Evolutionary conservation across 2,797 vertebrate species (phyloP).

Genomic region (Platyrinchus mystaceus): DNA sequence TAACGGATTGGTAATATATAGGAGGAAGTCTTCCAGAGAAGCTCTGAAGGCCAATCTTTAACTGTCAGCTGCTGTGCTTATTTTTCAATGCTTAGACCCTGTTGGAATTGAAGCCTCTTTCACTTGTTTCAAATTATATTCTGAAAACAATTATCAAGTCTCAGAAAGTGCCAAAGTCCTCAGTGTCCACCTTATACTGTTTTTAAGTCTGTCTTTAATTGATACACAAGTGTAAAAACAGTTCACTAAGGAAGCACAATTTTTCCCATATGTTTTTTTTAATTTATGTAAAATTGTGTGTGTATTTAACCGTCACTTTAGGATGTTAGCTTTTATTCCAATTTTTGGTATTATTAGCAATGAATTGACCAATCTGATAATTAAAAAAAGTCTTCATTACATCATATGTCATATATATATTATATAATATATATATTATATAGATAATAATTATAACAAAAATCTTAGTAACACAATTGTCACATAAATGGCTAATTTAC

Average conservation of each 20-base stretch:
- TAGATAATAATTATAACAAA: background rate
- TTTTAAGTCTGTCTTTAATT: background rate
- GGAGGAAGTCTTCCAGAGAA: background rate
- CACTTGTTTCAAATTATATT: background rate
- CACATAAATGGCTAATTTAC: background rate
- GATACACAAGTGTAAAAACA: background rate
- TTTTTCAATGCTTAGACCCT: background rate
- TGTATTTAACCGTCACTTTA: background rate
- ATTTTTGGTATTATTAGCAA: background rate
- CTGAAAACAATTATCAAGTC: background rate
- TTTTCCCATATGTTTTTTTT: background rate
- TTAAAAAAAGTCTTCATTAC: rapidly evolving
- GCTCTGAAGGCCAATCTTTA: background rate
- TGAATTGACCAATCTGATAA: background rate
- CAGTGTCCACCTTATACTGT: background rate
- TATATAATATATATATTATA: no score
- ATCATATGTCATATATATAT: background rate
- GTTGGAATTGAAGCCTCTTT: background rate
- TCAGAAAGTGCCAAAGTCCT: background rate
- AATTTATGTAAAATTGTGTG: background rate
- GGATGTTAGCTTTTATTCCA: background rate
- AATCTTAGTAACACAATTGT: background rate
- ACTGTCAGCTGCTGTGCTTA: background rate
- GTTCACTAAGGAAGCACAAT: background rate
- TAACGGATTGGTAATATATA: background rate